Percentiles rank a stretch among this genome's conserved stretches.
Conservation (phyloP, 2,888 invertebrate genomes). For the Sussaba pulchella region DNA sequence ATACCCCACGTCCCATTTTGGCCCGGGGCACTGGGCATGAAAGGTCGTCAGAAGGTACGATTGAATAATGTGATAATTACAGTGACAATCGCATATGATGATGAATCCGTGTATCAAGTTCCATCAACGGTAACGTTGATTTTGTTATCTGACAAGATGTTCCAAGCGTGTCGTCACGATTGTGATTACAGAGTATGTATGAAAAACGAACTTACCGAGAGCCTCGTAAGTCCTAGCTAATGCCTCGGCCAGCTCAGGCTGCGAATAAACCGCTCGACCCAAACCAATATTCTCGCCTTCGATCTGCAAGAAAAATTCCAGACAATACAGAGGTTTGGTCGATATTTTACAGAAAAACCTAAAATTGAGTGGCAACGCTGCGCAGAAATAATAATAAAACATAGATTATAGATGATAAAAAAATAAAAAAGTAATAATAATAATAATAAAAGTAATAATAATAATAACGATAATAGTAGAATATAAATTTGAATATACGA, state of each 20-base stretch:
- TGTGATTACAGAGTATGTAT: no score
- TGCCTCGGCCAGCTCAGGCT: conserved; percentile 67
- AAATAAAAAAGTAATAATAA: no score
- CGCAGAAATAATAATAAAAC: no score
- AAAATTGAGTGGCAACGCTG: conserved; percentile 16
- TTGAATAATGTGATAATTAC: conserved; percentile 23
- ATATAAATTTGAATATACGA: no score
- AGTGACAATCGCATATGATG: conserved; percentile 9
- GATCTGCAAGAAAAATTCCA: conserved; percentile 39
- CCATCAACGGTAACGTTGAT: conserved; percentile 2
- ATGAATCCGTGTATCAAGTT: neutral
- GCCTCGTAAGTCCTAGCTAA: conserved; percentile 68
- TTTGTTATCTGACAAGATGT: no score
- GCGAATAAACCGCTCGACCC: conserved; percentile 59
- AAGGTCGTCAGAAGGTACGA: neutral
- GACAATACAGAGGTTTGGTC: neutral
- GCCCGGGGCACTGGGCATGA: no score
- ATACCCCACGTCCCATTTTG: no score
- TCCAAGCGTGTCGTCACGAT: no score
- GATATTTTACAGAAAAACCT: neutral
- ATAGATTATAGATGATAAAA: no score
- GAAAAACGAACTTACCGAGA: conserved; percentile 64
- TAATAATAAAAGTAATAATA: no score
- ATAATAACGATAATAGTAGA: no score
- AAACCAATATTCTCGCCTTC: conserved; percentile 55